These are phyloP conservation scores for Heliangelus exortis DNA, from an alignment of 2,797 vertebrate genomes.

Conservation along the genomic window DNA sequence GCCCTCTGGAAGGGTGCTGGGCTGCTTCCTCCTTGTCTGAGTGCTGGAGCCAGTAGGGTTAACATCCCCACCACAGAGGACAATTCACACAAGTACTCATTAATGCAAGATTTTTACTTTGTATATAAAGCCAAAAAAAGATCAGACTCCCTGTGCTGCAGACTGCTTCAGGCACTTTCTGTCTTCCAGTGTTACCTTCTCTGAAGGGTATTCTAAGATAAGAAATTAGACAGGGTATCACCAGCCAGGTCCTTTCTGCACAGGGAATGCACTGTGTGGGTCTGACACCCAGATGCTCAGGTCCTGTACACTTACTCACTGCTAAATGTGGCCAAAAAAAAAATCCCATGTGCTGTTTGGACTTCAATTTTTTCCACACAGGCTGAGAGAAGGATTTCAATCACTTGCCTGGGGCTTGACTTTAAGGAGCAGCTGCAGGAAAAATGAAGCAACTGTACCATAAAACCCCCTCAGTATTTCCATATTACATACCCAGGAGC, in stretches of 20 bases:
- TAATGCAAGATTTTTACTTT: not conserved
- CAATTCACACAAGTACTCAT: not conserved
- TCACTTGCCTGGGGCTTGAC: not conserved
- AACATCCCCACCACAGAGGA: not conserved
- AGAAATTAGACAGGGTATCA: not conserved
- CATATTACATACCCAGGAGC: not conserved
- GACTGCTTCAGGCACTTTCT: not conserved
- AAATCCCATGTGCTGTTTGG: not conserved
- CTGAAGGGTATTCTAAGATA: not conserved
- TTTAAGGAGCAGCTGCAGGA: slow-evolving; percentile 39
- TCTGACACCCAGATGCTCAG: not conserved
- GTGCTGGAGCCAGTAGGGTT: not conserved
- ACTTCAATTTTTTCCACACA: not conserved
- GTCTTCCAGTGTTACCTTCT: not conserved
- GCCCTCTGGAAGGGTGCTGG: not conserved
- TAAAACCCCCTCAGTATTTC: not conserved
- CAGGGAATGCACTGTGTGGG: not conserved
- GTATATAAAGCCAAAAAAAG: not conserved
- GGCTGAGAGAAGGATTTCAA: not conserved
- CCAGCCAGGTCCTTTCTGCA: not conserved
- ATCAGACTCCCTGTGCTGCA: not conserved
- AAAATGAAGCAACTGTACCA: not conserved
- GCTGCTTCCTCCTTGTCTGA: not conserved
- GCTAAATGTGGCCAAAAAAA: not conserved
- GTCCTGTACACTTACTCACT: rapidly evolving